phyloP scores from a whole-genome alignment of 2,113 vertebrate species.

The Callocephalon fimbriatum region DNA sequence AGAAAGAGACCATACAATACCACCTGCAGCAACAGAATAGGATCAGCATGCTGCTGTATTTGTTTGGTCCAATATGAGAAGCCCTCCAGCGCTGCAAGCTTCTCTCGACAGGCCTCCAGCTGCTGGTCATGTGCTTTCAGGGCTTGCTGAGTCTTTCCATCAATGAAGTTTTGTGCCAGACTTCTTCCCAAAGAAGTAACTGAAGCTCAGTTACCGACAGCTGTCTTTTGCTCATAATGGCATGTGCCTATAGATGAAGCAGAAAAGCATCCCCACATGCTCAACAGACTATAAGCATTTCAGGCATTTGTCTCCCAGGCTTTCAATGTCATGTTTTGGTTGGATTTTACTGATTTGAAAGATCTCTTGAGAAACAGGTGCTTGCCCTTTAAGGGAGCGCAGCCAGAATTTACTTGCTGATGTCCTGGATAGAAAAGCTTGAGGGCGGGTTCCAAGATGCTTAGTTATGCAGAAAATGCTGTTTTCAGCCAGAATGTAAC shows the following conservation, averaged over 20 bases:
- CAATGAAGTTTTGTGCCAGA: slow-evolving; percentile 66
- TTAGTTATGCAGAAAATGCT: background rate
- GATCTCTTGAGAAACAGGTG: background rate
- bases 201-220: slow-evolving; percentile 70
- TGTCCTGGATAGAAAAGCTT: background rate
- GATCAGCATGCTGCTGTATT: slow-evolving; percentile 54
- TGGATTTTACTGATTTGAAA: background rate
- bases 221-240: slow-evolving; percentile 62
- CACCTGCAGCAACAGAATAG: slow-evolving; percentile 75
- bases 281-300: background rate
- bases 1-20: background rate
- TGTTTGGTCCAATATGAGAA: slow-evolving; percentile 31
- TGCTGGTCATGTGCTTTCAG: slow-evolving; percentile 61
- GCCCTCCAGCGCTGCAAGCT: slow-evolving; percentile 23
- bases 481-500: background rate
- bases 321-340: background rate
- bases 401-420: background rate
- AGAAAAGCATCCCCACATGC: background rate
- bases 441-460: background rate
- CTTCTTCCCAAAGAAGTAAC: slow-evolving; percentile 73
- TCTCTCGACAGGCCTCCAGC: slow-evolving; percentile 25
- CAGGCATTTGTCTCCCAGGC: background rate
- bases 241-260: slow-evolving; percentile 48
- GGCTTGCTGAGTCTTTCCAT: slow-evolving; percentile 65
- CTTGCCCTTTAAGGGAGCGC: background rate